These are phyloP conservation scores for Copidosoma aretas DNA, from an alignment of 2,888 invertebrate genomes.

Conservation along the genomic window DNA sequence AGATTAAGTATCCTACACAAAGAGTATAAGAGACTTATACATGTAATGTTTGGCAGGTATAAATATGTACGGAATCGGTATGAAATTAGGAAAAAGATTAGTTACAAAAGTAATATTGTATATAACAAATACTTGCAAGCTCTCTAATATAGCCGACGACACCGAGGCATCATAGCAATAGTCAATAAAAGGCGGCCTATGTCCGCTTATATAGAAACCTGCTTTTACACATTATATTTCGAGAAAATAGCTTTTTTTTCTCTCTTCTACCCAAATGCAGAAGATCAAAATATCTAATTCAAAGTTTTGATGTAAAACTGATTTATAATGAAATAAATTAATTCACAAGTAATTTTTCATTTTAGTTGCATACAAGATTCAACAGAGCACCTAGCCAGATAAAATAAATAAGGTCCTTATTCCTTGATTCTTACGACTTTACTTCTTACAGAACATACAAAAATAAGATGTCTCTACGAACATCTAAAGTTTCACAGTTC, in stretches of 20 bases:
- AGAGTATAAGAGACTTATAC: conserved; percentile 5
- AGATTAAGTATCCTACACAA: conserved; percentile 21
- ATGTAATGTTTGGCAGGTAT: conserved; percentile 19
- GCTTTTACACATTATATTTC: conserved; percentile 17
- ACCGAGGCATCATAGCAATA: conserved; percentile 48
- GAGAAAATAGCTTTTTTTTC: conserved; percentile 25
- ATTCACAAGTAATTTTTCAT: too few relatives aligned
- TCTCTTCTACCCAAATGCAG: neutral
- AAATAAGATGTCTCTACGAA: too few relatives aligned
- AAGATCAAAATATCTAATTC: too few relatives aligned
- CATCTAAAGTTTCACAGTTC: too few relatives aligned
- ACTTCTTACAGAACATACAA: too few relatives aligned
- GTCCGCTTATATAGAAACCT: conserved; percentile 37
- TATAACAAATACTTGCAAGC: conserved; percentile 53
- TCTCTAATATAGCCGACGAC: conserved; percentile 57
- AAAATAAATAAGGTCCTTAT: too few relatives aligned
- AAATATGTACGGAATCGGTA: conserved; percentile 20
- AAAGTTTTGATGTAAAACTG: too few relatives aligned
- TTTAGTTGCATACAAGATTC: too few relatives aligned
- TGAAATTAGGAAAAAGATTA: conserved; percentile 33
- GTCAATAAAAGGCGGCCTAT: conserved; percentile 27
- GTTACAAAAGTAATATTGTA: neutral
- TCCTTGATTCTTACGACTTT: too few relatives aligned
- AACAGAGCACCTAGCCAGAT: too few relatives aligned
- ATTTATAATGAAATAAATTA: too few relatives aligned